Base-by-base conservation (phyloP, 37 sponge, comb jelly and placozoan species). In the Lycopodina hypogea region DNA sequence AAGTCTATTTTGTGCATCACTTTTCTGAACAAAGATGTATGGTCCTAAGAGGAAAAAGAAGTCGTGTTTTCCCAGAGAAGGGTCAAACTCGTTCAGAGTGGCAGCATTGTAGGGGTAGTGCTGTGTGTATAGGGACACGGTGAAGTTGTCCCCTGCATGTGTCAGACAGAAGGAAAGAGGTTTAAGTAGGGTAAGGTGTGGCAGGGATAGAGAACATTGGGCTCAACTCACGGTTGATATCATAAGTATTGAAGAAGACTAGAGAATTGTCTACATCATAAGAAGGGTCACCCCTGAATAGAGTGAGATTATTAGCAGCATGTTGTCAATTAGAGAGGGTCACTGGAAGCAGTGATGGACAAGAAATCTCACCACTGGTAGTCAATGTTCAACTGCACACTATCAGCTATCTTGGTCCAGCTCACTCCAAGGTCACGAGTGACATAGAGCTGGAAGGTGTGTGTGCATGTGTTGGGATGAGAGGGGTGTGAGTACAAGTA, bases 11-110 rank as follows among this genome's bases (percentile, higher is more conserved):
- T 65, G 61, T 1, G 2, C 26, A 3, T 58, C 60, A 61, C 68
- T 64, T 35, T 65, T 71, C 79, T 85, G 73, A 3, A 55, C 84
- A 80, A 86, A 91, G 33, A 91, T 86, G 77, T 86, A 91, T 15
- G 70, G 82, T 1, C 77, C 84, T 35, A 76, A 26, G 17, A 91
- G 12, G 0, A 71, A 23, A 40, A 91, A 91, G 48, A 18, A 71
- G 29, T 80, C 84, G 41, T 83, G 78, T 0, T 21, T 42, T 28
- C 87, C 92, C 39, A 91, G 71, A 37, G 14, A 69, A 11, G 87
- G 66, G 42, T 91, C 92, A 80, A 91, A 79, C 42, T 79, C 92
- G 4, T 28, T 21, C 21, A 15, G 60, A 30, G 76, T 50, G 34
- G 40, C 56, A 42, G 1, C 23, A 24, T 40, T 50, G 62, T 72